Base-by-base conservation (phyloP, 2,888 invertebrate species). In the Bibio marci region DNA sequence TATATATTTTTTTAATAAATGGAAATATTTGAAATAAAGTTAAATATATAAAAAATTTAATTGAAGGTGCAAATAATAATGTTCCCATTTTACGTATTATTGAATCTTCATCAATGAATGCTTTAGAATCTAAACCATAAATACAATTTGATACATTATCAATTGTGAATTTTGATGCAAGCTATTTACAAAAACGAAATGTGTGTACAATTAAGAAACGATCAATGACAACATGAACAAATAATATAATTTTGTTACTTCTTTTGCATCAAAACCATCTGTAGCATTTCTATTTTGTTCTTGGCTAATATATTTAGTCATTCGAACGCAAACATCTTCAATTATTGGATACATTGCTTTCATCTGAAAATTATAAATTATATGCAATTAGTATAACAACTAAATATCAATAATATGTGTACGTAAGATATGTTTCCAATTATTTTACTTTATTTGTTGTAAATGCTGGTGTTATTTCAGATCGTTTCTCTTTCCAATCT, bases 401-500 rank as follows among this genome's bases (percentile, higher is more conserved):
- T 22, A 22, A 22, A 22, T 22, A 6, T 8, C 22, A 8, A 8
- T 6, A 6, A 22, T 6, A 22, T 6, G 5, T 6, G 5, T 48
- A 46, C n/a, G 5, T 8, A 22, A 22, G 8, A 22, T 8, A 6
- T 22, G 4, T 22, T 6, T 22, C 4, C 8, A 22, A 6, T 22
- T 22, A 22, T 22, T 6, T 22, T 54, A 66, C 64, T 42, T 67
- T 65, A 30, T 59, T 62, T 11, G 55, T 51, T 2, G 69, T 67
- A 25, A 71, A 59, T 2, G 63, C 64, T 0, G 67, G 65, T 0
- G 68, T 64, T 13, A 70, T 45, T 45, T 65, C 64, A 2, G 56
- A 51, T 5, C 71, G 56, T 2, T 62, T 50, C 2, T 55, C 52
- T 41, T 65, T 66, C 71, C 71, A 69, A 44, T 59, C 50, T 11